These are phyloP conservation scores for Alaudala cheleensis DNA, from an alignment of 2,113 vertebrate genomes.

Conservation along the genomic window DNA sequence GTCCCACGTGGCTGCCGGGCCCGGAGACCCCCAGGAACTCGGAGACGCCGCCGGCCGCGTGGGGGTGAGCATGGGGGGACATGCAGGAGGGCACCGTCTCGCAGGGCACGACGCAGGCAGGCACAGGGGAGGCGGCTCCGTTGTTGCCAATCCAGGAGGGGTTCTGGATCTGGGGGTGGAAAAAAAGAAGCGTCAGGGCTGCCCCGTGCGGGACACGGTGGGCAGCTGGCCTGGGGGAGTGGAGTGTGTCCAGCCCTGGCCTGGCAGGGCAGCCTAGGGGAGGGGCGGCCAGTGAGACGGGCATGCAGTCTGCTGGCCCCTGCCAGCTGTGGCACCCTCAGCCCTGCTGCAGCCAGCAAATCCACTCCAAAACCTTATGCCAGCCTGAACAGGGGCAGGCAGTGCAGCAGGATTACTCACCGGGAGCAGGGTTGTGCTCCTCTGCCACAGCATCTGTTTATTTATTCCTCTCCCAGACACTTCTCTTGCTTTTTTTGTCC, in stretches of 20 bases:
- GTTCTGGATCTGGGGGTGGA: slow-evolving; percentile 90
- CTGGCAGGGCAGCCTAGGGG: background rate
- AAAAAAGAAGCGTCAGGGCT: background rate
- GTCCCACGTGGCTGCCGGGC: slow-evolving; percentile 86
- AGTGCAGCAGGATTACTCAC: background rate
- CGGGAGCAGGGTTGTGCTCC: background rate
- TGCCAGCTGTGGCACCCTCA: background rate
- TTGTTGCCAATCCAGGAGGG: slow-evolving; percentile 93
- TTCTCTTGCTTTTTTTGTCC: background rate
- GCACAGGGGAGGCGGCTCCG: slow-evolving; percentile 88
- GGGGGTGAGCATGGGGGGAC: slow-evolving; percentile 90
- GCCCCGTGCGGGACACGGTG: accelerated
- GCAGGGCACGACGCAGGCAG: slow-evolving; percentile 93
- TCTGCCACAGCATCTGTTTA: background rate
- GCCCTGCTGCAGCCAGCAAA: background rate
- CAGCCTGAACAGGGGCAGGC: background rate
- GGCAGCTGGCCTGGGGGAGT: background rate
- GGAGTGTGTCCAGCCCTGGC: accelerated
- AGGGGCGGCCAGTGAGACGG: accelerated
- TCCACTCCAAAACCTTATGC: background rate
- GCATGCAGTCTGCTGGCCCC: background rate
- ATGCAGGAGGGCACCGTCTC: slow-evolving; percentile 94
- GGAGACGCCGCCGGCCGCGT: slow-evolving; percentile 85
- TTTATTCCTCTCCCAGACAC: background rate
- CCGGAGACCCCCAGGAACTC: slow-evolving; percentile 90